Evolutionary conservation across 2,797 vertebrate species (phyloP).

Genomic region (Florisuga fusca): DNA sequence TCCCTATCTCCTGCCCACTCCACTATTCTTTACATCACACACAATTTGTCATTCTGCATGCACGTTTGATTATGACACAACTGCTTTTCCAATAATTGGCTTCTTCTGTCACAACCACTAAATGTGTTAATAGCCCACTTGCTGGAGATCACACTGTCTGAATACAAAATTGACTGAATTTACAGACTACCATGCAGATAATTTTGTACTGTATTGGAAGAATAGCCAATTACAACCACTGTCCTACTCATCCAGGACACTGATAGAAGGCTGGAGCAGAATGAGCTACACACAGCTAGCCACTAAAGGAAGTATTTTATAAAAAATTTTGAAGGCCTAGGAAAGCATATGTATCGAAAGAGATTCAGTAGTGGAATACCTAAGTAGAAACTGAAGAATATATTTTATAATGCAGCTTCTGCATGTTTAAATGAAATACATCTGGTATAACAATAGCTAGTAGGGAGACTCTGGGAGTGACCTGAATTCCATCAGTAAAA

Average conservation of each 20-base stretch:
- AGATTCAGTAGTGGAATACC: not conserved
- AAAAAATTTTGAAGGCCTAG: not conserved
- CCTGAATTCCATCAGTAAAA: not conserved
- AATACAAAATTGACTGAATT: constrained; percentile 1
- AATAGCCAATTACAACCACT: not conserved
- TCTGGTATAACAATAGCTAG: not conserved
- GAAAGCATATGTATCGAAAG: not conserved
- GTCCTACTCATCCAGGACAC: not conserved
- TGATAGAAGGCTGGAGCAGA: not conserved
- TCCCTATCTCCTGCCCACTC: too few relatives aligned
- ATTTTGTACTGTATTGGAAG: not conserved
- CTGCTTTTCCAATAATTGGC: not conserved
- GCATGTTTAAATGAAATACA: not conserved
- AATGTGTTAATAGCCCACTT: constrained; percentile 20
- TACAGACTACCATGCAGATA: not conserved
- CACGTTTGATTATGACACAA: not conserved
- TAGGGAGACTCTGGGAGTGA: not conserved
- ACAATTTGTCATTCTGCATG: not conserved
- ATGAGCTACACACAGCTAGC: not conserved
- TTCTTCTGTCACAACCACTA: constrained; percentile 7
- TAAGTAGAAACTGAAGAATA: not conserved
- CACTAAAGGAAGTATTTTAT: not conserved
- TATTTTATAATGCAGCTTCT: not conserved
- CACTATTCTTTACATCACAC: not conserved
- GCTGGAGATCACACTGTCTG: not conserved